Conservation (phyloP, 2,888 invertebrate genomes). For the Oscheius myriophilus region DNA sequence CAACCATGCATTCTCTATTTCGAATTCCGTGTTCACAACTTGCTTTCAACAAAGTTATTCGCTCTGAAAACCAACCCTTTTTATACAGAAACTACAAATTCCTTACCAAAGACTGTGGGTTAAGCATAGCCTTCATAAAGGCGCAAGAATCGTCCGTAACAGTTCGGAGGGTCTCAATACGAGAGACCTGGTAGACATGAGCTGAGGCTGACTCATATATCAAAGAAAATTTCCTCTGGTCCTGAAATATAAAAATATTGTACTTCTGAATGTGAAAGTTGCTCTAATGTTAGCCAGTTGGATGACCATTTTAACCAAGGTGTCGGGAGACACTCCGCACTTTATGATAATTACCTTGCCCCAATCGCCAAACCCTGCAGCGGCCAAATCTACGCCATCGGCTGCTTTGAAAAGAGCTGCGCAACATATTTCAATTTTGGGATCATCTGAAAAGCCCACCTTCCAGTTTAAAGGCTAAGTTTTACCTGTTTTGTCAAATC, state of each 20-base stretch:
- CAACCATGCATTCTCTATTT: slow-evolving; percentile 72
- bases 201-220: slow-evolving; percentile 99
- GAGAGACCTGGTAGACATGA: slow-evolving; percentile 89
- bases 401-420: slow-evolving; percentile 30
- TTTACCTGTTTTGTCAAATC: slow-evolving; percentile 40
- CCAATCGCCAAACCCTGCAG: slow-evolving; percentile 56
- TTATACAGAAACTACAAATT: slow-evolving; percentile 26
- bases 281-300: slow-evolving; percentile 85
- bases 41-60: slow-evolving; percentile 80
- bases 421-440: slow-evolving; percentile 44
- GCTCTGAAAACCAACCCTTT: slow-evolving; percentile 75
- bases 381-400: slow-evolving; percentile 56
- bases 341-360: slow-evolving; percentile 83
- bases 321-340: slow-evolving; percentile 91
- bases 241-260: slow-evolving; percentile 69
- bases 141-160: slow-evolving; percentile 91
- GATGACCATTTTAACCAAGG: slow-evolving; percentile 92
- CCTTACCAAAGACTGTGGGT: slow-evolving; percentile 72
- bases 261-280: background rate
- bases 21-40: slow-evolving; percentile 78
- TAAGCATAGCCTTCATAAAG: slow-evolving; percentile 91
- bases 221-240: slow-evolving; percentile 88
- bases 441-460: slow-evolving; percentile 41
- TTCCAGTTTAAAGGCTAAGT: background rate
- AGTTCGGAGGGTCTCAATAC: slow-evolving; percentile 95